A percentile compares a stretch with the other conserved stretches of the same genome.
Conservation (phyloP, 1,140 invertebrate genomes). For the Nymphalis io region DNA sequence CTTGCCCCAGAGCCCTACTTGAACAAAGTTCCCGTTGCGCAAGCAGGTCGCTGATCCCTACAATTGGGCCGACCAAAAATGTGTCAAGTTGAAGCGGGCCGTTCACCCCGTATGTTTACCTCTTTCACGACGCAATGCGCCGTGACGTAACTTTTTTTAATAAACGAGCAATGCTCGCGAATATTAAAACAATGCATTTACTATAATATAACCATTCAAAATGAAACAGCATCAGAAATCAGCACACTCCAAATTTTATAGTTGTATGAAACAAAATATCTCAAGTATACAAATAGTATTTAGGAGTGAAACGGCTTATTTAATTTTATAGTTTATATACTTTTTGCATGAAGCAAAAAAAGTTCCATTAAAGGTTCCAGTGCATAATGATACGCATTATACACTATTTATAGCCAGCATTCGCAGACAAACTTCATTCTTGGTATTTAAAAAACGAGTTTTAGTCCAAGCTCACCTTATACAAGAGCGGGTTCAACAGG, state of each 20-base stretch:
- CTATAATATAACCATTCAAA: not conserved
- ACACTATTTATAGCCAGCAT: constrained; percentile 37
- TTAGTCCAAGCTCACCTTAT: constrained; percentile 35
- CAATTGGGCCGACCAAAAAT: constrained; percentile 76
- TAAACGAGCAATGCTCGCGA: not conserved
- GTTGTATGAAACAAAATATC: too few species aligned
- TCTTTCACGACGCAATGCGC: constrained; percentile 49
- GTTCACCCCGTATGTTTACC: constrained; percentile 69
- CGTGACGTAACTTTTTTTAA: constrained; percentile 27
- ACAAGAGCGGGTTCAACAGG: constrained; percentile 37
- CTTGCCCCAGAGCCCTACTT: constrained; percentile 55
- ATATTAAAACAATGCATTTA: not conserved
- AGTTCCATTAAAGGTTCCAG: constrained; percentile 27
- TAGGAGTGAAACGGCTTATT: not conserved
- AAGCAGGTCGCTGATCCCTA: constrained; percentile 70
- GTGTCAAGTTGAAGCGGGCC: constrained; percentile 77
- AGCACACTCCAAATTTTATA: not conserved
- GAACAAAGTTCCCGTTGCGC: constrained; percentile 71
- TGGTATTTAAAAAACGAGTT: constrained; percentile 41
- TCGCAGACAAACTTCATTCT: constrained; percentile 39
- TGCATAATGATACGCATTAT: constrained; percentile 23
- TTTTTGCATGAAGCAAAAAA: constrained; percentile 14
- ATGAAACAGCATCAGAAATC: not conserved
- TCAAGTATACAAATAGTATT: not conserved
- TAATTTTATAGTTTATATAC: not conserved